Percentiles rank a stretch among this genome's conserved stretches.
phyloP scores from a whole-genome alignment of 2,113 vertebrate genomes.

The Sinocyclocheilus maitianheensis region DNA sequence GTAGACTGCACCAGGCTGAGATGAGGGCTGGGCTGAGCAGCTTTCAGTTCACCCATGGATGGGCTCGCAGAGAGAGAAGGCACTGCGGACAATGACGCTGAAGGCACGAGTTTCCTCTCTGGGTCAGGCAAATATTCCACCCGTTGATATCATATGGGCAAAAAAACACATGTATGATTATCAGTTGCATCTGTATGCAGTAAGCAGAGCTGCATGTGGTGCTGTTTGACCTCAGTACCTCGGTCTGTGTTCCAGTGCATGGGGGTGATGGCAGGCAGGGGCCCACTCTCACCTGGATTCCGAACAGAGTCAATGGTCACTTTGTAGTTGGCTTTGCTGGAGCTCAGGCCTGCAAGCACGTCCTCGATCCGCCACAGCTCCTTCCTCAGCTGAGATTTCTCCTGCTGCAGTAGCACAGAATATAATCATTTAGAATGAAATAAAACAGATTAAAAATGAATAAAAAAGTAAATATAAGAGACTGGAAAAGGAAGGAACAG shows the following conservation, averaged over 20 bases:
- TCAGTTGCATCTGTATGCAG: neutral
- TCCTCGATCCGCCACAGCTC: constrained; percentile 98
- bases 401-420: constrained; percentile 70
- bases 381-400: constrained; percentile 91
- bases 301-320: constrained; percentile 92
- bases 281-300: constrained; percentile 85
- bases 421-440: neutral
- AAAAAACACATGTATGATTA: constrained; percentile 53
- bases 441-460: neutral
- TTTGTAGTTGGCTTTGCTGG: constrained; percentile 93
- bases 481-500: neutral
- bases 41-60: constrained; percentile 77
- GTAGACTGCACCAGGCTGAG: constrained; percentile 78
- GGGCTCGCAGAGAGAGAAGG: constrained; percentile 85
- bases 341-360: constrained; percentile 92
- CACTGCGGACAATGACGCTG: constrained; percentile 84
- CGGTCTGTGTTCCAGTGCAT: constrained; percentile 32
- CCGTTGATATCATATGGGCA: constrained; percentile 52
- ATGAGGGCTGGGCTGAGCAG: constrained; percentile 77
- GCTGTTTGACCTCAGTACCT: constrained; percentile 41
- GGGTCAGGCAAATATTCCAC: constrained; percentile 50
- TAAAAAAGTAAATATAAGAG: neutral
- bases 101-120: constrained; percentile 99
- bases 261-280: constrained; percentile 20
- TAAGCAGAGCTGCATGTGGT: neutral